Conservation (phyloP, 1,140 invertebrate species). For the Bombus balteatus region DNA sequence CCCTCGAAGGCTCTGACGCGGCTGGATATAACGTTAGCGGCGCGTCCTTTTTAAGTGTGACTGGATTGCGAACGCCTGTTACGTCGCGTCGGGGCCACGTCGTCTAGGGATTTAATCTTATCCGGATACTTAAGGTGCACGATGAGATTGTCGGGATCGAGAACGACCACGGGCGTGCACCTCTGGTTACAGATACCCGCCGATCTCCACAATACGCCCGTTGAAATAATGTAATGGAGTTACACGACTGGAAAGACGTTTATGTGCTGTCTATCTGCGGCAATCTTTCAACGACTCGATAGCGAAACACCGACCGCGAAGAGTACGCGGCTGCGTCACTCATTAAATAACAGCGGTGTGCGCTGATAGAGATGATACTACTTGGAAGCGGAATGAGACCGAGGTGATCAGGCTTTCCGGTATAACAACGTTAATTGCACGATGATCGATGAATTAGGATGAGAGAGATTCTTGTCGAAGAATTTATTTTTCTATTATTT, state of each 20-base stretch:
- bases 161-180: conserved; percentile 31
- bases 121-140: conserved; percentile 59
- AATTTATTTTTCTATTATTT: too few species aligned
- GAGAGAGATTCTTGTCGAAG: neutral
- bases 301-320: neutral
- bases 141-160: conserved; percentile 59
- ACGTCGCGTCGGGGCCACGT: conserved; percentile 42
- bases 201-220: neutral
- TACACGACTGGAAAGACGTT: neutral
- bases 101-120: conserved; percentile 67
- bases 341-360: neutral
- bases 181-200: conserved; percentile 4
- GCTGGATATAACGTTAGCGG: conserved; percentile 71
- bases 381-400: neutral
- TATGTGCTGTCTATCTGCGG: neutral
- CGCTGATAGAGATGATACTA: neutral
- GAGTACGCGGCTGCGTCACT: neutral
- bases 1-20: conserved; percentile 51
- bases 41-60: conserved; percentile 70
- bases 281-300: neutral
- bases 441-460: neutral
- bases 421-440: neutral
- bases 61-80: conserved; percentile 70
- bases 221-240: conserved; percentile 16
- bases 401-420: neutral